Evolutionary conservation across 2,113 vertebrate species (phyloP).

Genomic region (Salminus brasiliensis): DNA sequence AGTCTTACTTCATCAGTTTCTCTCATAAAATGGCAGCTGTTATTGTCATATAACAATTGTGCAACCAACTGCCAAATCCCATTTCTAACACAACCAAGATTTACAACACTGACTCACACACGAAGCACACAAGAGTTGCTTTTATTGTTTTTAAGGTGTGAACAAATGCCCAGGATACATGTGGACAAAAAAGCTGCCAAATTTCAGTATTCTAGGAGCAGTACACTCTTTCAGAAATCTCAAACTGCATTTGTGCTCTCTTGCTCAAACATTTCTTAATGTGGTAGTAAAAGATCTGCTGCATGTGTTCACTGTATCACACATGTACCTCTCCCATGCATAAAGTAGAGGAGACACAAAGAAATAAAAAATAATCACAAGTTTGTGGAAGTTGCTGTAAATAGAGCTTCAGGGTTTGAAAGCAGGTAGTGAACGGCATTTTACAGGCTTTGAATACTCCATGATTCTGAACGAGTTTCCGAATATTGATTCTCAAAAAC

Average conservation of each 20-base stretch:
- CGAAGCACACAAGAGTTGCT: constrained; percentile 37
- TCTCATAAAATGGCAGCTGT: constrained; percentile 27
- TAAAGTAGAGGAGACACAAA: background rate
- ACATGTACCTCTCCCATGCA: background rate
- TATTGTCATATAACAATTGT: background rate
- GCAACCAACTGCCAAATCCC: background rate
- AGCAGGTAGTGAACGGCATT: background rate
- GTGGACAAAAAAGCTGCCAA: constrained; percentile 41
- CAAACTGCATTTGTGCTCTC: constrained; percentile 9
- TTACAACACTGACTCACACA: constrained; percentile 53
- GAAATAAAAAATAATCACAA: background rate
- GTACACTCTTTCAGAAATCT: background rate
- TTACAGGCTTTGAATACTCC: too few relatives aligned
- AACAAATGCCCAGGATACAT: constrained; percentile 46
- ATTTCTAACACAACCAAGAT: constrained; percentile 11
- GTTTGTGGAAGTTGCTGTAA: background rate
- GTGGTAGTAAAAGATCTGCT: background rate
- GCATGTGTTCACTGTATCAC: background rate
- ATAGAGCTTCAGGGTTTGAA: background rate
- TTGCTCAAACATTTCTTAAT: background rate
- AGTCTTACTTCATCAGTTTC: background rate
- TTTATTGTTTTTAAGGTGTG: constrained; percentile 62
- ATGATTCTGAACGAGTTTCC: too few relatives aligned
- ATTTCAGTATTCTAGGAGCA: background rate
- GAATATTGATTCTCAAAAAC: too few relatives aligned